Conservation (phyloP, 1,140 invertebrate genomes). For the Orchesella cincta region DNA sequence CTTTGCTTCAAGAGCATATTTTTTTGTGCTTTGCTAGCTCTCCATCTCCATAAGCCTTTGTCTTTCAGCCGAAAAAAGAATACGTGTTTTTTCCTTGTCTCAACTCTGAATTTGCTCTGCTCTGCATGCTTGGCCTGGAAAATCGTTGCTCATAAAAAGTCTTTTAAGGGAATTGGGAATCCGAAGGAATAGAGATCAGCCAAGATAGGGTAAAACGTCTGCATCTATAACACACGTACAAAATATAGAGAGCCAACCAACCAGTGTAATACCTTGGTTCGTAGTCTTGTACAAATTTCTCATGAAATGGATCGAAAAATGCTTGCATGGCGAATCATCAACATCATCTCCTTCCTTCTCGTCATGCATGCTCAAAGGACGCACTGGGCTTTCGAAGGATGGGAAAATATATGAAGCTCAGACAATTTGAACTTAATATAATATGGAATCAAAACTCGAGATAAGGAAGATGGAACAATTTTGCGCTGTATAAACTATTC, state of each 20-base stretch:
- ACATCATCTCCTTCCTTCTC: background rate
- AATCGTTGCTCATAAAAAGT: conserved; percentile 21
- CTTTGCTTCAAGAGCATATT: background rate
- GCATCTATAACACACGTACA: background rate
- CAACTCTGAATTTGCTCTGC: background rate
- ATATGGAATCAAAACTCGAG: background rate
- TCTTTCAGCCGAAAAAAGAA: too few relatives aligned
- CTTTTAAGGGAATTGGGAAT: conserved; percentile 18
- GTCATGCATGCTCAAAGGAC: background rate
- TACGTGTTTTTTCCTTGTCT: background rate
- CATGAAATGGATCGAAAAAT: conserved; percentile 13
- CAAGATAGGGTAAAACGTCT: background rate
- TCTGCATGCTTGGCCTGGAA: background rate
- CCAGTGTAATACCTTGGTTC: background rate
- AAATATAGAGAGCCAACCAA: background rate
- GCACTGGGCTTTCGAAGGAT: background rate
- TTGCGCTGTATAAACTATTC: too few relatives aligned
- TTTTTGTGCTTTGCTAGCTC: background rate
- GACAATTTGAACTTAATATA: conserved; percentile 9
- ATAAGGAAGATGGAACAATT: background rate
- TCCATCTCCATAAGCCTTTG: too few relatives aligned
- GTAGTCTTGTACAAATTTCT: background rate
- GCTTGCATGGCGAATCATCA: conserved; percentile 14
- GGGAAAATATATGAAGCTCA: background rate
- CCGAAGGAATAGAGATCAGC: background rate